Evolutionary conservation across 2,797 vertebrate genomes (phyloP).

Genomic region (Percopsis omiscomaycus): DNA sequence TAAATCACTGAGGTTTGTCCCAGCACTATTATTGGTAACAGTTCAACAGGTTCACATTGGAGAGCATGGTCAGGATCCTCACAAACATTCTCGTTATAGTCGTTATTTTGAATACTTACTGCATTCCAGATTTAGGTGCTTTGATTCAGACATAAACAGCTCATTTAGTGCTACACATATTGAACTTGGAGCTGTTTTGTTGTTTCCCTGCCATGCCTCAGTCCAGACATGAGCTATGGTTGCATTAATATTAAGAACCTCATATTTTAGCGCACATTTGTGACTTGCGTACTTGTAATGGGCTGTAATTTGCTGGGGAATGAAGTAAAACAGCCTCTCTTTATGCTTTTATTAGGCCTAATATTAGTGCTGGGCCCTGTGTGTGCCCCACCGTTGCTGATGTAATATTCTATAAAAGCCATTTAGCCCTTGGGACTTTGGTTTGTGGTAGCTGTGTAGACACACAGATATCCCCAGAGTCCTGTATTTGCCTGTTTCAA

Average conservation of each 20-base stretch:
- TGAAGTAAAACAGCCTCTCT: conserved; percentile 40
- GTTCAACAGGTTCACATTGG: conserved; percentile 28
- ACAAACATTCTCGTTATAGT: conserved; percentile 10
- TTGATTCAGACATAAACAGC: conserved; percentile 17
- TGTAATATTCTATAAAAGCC: conserved; percentile 59
- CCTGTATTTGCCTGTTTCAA: conserved; percentile 40
- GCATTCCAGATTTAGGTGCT: conserved; percentile 6
- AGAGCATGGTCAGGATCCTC: conserved; percentile 28
- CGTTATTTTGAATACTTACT: conserved; percentile 9
- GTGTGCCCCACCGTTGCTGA: conserved; percentile 45
- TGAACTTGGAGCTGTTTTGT: conserved; percentile 12
- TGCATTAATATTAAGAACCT: conserved; percentile 28
- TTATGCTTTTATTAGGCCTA: conserved; percentile 51
- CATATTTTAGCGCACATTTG: conserved; percentile 32
- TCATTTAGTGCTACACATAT: conserved; percentile 7
- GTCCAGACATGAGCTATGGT: conserved; percentile 50
- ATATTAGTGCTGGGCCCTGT: conserved; percentile 46
- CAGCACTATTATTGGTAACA: conserved; percentile 26
- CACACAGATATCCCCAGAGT: conserved; percentile 44
- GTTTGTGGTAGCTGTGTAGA: conserved; percentile 41
- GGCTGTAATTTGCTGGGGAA: conserved; percentile 28
- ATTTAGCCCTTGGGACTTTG: conserved; percentile 44
- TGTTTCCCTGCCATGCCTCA: conserved; percentile 16
- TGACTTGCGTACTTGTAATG: conserved; percentile 24
- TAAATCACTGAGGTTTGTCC: conserved; percentile 38